Percentiles rank a stretch among this genome's conserved stretches.
phyloP scores from a whole-genome alignment of 2,888 invertebrate genomes.

The Drosophila subquinaria region DNA sequence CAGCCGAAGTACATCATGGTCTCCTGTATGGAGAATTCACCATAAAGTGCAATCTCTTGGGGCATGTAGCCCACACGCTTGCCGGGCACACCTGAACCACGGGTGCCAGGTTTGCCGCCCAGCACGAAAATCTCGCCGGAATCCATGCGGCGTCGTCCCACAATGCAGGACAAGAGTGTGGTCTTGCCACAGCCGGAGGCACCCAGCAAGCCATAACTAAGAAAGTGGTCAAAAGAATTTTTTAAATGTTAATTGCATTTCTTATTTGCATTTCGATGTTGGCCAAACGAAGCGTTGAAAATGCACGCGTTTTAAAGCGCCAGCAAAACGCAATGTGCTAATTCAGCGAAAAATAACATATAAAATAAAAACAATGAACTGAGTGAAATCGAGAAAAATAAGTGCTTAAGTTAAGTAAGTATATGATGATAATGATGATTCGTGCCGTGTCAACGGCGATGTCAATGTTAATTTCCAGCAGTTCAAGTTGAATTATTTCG shows the following conservation, averaged over 20 bases:
- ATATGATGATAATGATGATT: slow-evolving; percentile 21
- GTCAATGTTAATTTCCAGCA: slow-evolving; percentile 80
- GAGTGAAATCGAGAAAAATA: slow-evolving; percentile 31
- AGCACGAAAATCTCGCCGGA: slow-evolving; percentile 95
- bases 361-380: slow-evolving; percentile 11
- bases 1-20: slow-evolving; percentile 98
- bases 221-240: not conserved
- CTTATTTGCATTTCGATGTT: not conserved
- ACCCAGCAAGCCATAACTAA: slow-evolving; percentile 96
- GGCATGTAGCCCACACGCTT: slow-evolving; percentile 99
- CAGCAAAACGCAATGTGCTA: slow-evolving; percentile 30
- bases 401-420: slow-evolving; percentile 15
- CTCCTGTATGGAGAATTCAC: slow-evolving; percentile 96
- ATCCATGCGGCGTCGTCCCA: slow-evolving; percentile 94
- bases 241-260: not conserved
- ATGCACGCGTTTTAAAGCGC: slow-evolving; percentile 14
- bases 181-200: slow-evolving; percentile 99
- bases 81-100: slow-evolving; percentile 96
- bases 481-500: slow-evolving; percentile 83
- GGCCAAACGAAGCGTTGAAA: slow-evolving; percentile 17
- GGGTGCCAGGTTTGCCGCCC: slow-evolving; percentile 95
- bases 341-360: slow-evolving; percentile 38
- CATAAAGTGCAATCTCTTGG: slow-evolving; percentile 95
- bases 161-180: slow-evolving; percentile 95
- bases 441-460: slow-evolving; percentile 64